phyloP scores from a whole-genome alignment of 2,888 invertebrate species.

The Hemicrepidius hirtus region DNA sequence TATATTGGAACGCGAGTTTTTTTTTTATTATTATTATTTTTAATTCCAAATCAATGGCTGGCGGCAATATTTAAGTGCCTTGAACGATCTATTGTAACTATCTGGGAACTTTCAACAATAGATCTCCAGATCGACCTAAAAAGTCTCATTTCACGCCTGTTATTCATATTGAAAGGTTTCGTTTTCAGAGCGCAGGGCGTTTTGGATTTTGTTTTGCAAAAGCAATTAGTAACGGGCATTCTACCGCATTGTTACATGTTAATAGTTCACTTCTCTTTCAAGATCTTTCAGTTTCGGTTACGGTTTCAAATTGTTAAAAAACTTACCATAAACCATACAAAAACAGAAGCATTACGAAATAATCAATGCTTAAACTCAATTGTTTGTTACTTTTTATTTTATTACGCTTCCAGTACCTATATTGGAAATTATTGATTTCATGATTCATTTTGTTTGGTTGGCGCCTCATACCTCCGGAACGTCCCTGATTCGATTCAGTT shows the following conservation, averaged over 20 bases:
- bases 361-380: not conserved
- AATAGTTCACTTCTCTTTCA: conserved; percentile 19
- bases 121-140: conserved; percentile 58
- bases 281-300: not conserved
- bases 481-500: too few species aligned
- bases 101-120: conserved; percentile 55
- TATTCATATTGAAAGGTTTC: conserved; percentile 65
- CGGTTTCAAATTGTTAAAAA: not conserved
- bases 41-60: conserved; percentile 55
- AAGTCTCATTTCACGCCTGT: conserved; percentile 69
- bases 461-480: too few species aligned
- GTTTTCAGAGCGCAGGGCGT: conserved; percentile 56
- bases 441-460: too few species aligned
- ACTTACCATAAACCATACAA: not conserved
- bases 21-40: conserved; percentile 32
- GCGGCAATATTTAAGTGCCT: conserved; percentile 52
- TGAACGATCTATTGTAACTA: conserved; percentile 54
- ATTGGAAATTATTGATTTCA: too few species aligned
- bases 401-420: too few species aligned
- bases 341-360: not conserved
- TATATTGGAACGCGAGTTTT: conserved; percentile 43
- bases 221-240: conserved; percentile 53
- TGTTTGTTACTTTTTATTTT: too few species aligned
- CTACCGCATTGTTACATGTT: not conserved
- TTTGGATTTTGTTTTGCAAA: conserved; percentile 57